Percentiles rank a stretch among this genome's conserved stretches.
These are phyloP conservation scores for Neosalanx taihuensis DNA, from an alignment of 2,797 vertebrate species.

Conservation along the genomic window DNA sequence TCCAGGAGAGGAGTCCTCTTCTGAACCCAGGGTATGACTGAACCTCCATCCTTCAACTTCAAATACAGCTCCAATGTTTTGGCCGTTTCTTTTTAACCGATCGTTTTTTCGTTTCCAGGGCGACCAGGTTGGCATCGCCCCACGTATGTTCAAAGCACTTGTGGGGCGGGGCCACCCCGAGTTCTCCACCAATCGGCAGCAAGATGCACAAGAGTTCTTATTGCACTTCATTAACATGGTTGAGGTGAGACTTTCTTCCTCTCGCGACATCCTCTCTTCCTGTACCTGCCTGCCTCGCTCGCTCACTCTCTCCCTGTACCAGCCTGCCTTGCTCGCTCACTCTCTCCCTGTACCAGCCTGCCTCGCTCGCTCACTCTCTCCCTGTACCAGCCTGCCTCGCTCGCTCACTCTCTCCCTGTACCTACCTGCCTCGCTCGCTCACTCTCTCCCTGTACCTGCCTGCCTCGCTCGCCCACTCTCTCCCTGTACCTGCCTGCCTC, in stretches of 20 bases:
- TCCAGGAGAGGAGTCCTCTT: slow-evolving; percentile 77
- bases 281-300: not conserved
- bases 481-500: not conserved
- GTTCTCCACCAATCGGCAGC: slow-evolving; percentile 97
- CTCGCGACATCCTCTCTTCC: not conserved
- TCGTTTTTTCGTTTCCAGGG: slow-evolving; percentile 72
- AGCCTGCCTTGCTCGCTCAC: not conserved
- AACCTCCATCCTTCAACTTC: no score
- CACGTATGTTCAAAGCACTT: slow-evolving; percentile 96
- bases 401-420: not conserved
- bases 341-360: no score
- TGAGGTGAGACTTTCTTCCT: slow-evolving; percentile 78
- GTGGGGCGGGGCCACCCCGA: slow-evolving; percentile 94
- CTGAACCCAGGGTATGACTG: slow-evolving; percentile 47
- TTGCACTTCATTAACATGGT: slow-evolving; percentile 99
- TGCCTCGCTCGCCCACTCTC: not conserved
- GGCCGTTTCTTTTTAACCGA: not conserved
- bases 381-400: slow-evolving; percentile 2
- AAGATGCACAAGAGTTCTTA: slow-evolving; percentile 98
- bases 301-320: not conserved
- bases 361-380: not conserved
- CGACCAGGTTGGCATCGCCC: slow-evolving; percentile 91
- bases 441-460: not conserved
- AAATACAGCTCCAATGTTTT: no score
- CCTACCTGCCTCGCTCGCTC: not conserved